These are phyloP conservation scores for Lytechinus pictus DNA, from an alignment of 35 echinoderm and acorn worm genomes.

Conservation along the genomic window DNA sequence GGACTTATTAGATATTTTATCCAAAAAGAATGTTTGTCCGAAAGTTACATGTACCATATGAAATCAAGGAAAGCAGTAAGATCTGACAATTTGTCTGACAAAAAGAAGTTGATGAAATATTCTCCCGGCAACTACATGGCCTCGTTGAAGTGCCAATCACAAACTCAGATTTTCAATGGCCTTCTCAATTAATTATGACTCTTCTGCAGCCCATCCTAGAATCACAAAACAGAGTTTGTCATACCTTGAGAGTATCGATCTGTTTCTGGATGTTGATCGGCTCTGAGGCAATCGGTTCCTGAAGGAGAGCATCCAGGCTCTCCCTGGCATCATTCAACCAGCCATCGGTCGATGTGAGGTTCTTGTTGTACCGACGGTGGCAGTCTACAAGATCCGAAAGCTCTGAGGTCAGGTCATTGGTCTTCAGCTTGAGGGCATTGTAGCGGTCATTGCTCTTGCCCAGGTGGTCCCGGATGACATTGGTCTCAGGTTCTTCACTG, in stretches of 20 bases:
- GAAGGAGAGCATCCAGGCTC: conserved; percentile 71
- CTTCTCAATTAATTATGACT: too few species aligned
- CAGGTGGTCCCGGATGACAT: conserved; percentile 65
- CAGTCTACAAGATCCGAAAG: conserved; percentile 75
- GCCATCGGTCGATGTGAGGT: conserved; percentile 54
- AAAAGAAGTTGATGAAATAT: too few species aligned
- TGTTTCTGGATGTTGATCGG: conserved; percentile 90
- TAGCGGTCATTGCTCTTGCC: conserved; percentile 77
- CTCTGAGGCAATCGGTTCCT: conserved; percentile 88
- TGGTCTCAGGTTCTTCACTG: conserved; percentile 80
- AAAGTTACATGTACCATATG: too few species aligned
- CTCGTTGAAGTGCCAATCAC: too few species aligned
- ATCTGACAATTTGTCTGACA: too few species aligned
- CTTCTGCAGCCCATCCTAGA: background rate
- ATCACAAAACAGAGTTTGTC: background rate
- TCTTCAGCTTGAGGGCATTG: conserved; percentile 70
- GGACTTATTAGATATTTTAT: too few species aligned
- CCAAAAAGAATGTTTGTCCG: too few species aligned
- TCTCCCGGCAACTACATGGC: too few species aligned
- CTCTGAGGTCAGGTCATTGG: conserved; percentile 70
- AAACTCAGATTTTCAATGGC: too few species aligned
- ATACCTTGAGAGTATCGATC: conserved; percentile 81
- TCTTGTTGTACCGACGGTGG: conserved; percentile 75
- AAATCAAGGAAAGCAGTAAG: too few species aligned
- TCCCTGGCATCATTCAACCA: conserved; percentile 73